Percentiles rank a stretch among this genome's conserved stretches.
phyloP scores from a whole-genome alignment of 2,113 vertebrate genomes.

The Tetrax tetrax region DNA sequence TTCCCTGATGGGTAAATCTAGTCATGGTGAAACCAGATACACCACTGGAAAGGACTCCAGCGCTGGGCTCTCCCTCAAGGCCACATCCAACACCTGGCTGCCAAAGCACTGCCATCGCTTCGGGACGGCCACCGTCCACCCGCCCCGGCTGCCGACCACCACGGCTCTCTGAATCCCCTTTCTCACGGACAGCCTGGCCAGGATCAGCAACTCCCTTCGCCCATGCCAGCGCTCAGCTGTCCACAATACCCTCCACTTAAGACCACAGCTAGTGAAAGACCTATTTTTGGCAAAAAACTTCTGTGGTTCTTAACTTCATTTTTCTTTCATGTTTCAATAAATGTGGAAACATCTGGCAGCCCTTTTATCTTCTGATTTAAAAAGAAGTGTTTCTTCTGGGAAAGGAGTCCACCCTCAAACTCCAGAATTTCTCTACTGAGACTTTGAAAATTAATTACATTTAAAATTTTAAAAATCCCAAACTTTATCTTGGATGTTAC shows the following conservation, averaged over 20 bases:
- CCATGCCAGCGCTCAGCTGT: not conserved
- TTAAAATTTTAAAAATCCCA: not conserved
- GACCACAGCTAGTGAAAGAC: not conserved
- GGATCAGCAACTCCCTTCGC: not conserved
- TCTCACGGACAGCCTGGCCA: not conserved
- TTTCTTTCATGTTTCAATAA: not conserved
- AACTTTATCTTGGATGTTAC: not conserved
- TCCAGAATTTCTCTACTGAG: not conserved
- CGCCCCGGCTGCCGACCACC: too few relatives aligned
- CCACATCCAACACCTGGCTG: too few relatives aligned
- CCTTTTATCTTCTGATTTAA: not conserved
- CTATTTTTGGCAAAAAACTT: not conserved
- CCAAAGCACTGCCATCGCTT: not conserved
- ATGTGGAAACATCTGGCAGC: not conserved
- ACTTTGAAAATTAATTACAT: not conserved
- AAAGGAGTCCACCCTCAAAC: not conserved
- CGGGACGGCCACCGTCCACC: not conserved
- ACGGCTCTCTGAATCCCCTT: not conserved
- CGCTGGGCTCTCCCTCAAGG: too few relatives aligned
- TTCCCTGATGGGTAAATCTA: not conserved
- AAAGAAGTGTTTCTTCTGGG: not conserved
- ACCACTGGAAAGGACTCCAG: not conserved
- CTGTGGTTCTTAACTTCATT: not conserved
- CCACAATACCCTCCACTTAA: not conserved
- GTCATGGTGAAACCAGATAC: not conserved